phyloP scores from a whole-genome alignment of 2,888 invertebrate genomes.

The Lycaena phlaeas region DNA sequence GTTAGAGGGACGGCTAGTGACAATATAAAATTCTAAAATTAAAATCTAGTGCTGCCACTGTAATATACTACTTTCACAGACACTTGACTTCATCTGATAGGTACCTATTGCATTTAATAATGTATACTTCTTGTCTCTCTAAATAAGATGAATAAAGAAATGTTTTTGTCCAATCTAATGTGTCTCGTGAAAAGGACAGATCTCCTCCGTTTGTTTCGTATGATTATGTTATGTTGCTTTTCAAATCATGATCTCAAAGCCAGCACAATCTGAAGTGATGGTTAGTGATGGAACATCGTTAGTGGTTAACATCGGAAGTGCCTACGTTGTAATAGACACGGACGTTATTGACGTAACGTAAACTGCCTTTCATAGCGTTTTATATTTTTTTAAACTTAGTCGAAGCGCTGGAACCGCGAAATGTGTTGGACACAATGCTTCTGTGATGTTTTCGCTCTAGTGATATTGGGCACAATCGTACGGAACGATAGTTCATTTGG shows the following conservation, averaged over 20 bases:
- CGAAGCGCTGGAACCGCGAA: slow-evolving; percentile 37
- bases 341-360: slow-evolving; percentile 39
- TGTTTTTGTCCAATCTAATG: no score
- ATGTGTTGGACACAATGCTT: slow-evolving; percentile 58
- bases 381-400: slow-evolving; percentile 60
- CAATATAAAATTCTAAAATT: not conserved
- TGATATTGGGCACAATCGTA: slow-evolving; percentile 26
- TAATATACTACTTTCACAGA: not conserved
- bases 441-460: slow-evolving; percentile 61
- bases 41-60: not conserved
- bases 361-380: slow-evolving; percentile 63
- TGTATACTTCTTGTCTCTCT: not conserved
- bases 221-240: slow-evolving; percentile 7
- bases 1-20: not conserved
- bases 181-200: not conserved
- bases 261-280: slow-evolving; percentile 20
- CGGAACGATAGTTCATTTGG: not conserved
- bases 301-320: slow-evolving; percentile 57
- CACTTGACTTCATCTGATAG: not conserved
- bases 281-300: slow-evolving; percentile 36
- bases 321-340: slow-evolving; percentile 42
- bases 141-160: no score
- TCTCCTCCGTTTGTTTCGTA: slow-evolving; percentile 19
- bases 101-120: no score
- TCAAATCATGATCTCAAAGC: slow-evolving; percentile 38